Percentiles rank a stretch among this genome's conserved stretches.
Conservation (phyloP, 1,140 invertebrate genomes). For the Lasaia peninsularis region DNA sequence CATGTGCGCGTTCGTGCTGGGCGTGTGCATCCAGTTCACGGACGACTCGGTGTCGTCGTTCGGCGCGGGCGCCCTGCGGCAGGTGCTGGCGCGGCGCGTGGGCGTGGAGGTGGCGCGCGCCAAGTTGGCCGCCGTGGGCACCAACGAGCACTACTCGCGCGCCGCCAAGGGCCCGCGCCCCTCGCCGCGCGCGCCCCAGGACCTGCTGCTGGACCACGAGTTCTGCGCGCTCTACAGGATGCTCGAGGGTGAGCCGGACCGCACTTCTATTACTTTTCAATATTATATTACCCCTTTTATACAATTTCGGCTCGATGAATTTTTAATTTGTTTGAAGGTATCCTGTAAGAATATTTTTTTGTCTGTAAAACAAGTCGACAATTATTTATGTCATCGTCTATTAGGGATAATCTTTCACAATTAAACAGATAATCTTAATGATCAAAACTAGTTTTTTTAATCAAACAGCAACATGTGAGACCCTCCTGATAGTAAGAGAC, state of each 20-base stretch:
- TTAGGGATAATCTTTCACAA: no score
- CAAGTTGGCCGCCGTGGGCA: constrained; percentile 90
- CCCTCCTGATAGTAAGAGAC: no score
- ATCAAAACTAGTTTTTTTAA: no score
- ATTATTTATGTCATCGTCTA: no score
- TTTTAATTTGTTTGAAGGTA: no score
- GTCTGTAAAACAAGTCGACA: no score
- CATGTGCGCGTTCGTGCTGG: constrained; percentile 95
- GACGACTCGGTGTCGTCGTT: constrained; percentile 90
- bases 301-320: no score
- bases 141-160: constrained; percentile 93
- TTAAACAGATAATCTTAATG: no score
- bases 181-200: constrained; percentile 83
- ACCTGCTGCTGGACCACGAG: constrained; percentile 95
- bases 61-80: constrained; percentile 86
- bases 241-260: constrained; percentile 79
- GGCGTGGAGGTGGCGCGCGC: constrained; percentile 94
- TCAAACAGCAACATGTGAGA: no score
- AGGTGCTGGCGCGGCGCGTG: constrained; percentile 94
- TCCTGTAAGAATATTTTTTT: no score
- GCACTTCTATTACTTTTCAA: no score
- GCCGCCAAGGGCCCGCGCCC: constrained; percentile 93
- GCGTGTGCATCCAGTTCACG: constrained; percentile 95
- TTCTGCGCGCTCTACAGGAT: constrained; percentile 94
- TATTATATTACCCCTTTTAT: no score